These are phyloP conservation scores for Microcebus lehilahytsara DNA, from an alignment of 2,113 vertebrate genomes.

Conservation along the genomic window DNA sequence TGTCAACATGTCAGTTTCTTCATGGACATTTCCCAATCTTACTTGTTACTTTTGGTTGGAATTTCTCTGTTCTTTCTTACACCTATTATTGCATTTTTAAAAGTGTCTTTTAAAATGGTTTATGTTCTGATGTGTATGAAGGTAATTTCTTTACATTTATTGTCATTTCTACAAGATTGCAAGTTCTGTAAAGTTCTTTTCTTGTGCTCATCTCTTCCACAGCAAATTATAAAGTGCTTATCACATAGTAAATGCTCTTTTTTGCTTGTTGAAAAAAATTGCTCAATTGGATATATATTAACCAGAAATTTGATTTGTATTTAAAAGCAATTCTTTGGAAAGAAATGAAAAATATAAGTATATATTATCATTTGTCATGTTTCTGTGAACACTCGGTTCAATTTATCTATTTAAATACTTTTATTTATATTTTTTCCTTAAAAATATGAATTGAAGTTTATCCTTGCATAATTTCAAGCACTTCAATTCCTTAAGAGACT, in stretches of 20 bases:
- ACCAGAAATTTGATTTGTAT: background rate
- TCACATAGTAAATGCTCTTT: background rate
- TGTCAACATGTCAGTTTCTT: background rate
- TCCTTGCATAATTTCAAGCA: background rate
- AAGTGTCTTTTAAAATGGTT: background rate
- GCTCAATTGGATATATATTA: background rate
- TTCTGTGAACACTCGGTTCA: background rate
- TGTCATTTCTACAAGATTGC: background rate
- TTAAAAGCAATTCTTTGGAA: background rate
- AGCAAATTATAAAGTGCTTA: background rate
- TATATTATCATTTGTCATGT: background rate
- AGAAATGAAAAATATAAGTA: background rate
- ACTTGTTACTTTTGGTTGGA: background rate
- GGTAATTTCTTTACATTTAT: background rate
- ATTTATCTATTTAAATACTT: background rate
- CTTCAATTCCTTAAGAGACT: background rate
- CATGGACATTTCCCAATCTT: background rate
- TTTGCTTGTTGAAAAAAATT: background rate
- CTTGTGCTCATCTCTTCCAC: background rate
- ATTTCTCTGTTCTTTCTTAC: background rate
- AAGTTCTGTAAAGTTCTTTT: background rate
- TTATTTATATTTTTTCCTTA: background rate
- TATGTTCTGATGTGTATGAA: background rate
- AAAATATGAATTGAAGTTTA: background rate
- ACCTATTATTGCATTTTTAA: background rate